phyloP scores from a whole-genome alignment of 2,888 invertebrate genomes.

The Mactromeris polynyma region DNA sequence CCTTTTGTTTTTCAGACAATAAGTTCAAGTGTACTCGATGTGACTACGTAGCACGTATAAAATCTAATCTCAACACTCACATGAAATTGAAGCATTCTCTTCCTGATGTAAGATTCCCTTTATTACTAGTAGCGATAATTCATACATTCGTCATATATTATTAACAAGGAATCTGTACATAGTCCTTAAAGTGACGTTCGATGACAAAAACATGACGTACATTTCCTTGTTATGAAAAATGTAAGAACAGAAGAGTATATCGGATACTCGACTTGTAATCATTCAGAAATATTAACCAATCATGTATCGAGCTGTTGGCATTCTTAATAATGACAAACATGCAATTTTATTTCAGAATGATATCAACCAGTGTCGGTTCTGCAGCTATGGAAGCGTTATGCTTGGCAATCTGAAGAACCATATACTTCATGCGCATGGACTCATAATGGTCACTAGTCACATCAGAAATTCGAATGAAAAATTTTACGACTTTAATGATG shows the following conservation, averaged over 20 bases:
- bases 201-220: no score
- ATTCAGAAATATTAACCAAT: no score
- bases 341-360: not conserved
- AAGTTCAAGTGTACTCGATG: constrained; percentile 36
- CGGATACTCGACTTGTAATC: no score
- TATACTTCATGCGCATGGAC: constrained; percentile 41
- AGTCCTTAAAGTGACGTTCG: no score
- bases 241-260: no score
- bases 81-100: constrained; percentile 36
- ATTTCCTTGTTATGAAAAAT: no score
- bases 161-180: no score
- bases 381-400: constrained; percentile 42
- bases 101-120: constrained; percentile 38
- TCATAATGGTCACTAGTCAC: constrained; percentile 51
- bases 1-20: constrained; percentile 26
- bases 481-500: constrained; percentile 39
- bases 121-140: no score
- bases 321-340: no score
- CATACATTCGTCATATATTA: no score
- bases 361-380: constrained; percentile 42
- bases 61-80: constrained; percentile 34
- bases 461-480: constrained; percentile 17
- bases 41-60: constrained; percentile 13
- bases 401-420: constrained; percentile 61
- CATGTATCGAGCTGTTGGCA: no score